Conservation (phyloP, 2,888 invertebrate genomes). For the Cephalotes varians region DNA sequence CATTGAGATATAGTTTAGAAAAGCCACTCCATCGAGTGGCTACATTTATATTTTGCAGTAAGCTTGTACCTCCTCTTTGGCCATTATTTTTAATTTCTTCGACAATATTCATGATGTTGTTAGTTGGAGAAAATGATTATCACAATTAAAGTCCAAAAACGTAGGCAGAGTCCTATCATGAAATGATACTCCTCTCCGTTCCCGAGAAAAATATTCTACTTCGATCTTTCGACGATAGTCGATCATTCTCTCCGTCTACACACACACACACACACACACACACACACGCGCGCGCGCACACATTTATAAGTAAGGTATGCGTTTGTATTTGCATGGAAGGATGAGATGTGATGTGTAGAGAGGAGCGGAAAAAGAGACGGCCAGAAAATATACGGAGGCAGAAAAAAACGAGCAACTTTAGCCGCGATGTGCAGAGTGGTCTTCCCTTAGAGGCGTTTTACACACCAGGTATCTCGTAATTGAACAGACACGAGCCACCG, state of each 20-base stretch:
- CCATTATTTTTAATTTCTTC: slow-evolving; percentile 29
- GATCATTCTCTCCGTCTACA: background rate
- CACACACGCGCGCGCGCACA: too few species aligned
- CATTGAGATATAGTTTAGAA: background rate
- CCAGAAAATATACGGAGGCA: slow-evolving; percentile 21
- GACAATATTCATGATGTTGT: background rate
- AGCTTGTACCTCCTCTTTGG: background rate
- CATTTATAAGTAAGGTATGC: background rate
- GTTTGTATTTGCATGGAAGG: slow-evolving; percentile 17
- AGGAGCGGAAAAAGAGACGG: background rate
- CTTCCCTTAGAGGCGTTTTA: slow-evolving; percentile 54
- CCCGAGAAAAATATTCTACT: slow-evolving; percentile 49
- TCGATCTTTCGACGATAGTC: slow-evolving; percentile 41
- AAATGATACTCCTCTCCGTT: slow-evolving; percentile 17
- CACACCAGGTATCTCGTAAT: slow-evolving; percentile 68
- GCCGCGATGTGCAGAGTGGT: slow-evolving; percentile 58
- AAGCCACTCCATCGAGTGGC: background rate
- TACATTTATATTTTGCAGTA: slow-evolving; percentile 14
- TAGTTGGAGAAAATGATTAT: slow-evolving; percentile 7
- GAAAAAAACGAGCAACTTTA: slow-evolving; percentile 63
- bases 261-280: too few species aligned
- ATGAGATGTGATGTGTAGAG: slow-evolving; percentile 19
- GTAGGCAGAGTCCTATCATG: slow-evolving; percentile 38
- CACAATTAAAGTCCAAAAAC: slow-evolving; percentile 11
- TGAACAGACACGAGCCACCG: slow-evolving; percentile 70